Percentiles rank a stretch among this genome's conserved stretches.
Evolutionary conservation across 2,113 vertebrate species (phyloP).

Genomic region (Lethenteron camtschaticum): DNA sequence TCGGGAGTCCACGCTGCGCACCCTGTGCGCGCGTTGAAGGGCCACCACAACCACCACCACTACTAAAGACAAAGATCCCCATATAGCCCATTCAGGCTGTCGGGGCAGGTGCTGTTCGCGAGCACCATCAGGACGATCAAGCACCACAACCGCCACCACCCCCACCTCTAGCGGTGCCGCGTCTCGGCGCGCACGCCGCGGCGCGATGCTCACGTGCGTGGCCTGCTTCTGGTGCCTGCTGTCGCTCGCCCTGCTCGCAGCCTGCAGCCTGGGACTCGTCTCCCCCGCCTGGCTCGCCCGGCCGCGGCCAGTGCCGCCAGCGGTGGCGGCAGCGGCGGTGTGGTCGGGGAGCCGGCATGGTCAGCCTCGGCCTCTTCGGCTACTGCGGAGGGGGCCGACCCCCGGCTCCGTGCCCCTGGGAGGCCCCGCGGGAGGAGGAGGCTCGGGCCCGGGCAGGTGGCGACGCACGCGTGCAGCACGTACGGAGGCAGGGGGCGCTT

Average conservation of each 20-base stretch:
- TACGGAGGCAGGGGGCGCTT: slow-evolving; percentile 42
- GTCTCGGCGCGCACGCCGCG: no score
- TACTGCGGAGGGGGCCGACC: slow-evolving; percentile 23
- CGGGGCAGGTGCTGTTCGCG: no score
- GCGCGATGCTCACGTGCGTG: slow-evolving; percentile 47
- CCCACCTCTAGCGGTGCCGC: no score
- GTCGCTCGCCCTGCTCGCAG: slow-evolving; percentile 41
- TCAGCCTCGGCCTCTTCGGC: slow-evolving; percentile 55
- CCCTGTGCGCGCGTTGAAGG: no score
- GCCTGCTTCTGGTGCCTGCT: slow-evolving; percentile 60
- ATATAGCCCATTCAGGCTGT: no score
- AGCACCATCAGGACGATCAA: no score
- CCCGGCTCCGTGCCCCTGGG: slow-evolving; percentile 22
- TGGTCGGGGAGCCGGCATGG: slow-evolving; percentile 24
- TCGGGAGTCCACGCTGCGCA: no score
- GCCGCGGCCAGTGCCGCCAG: slow-evolving; percentile 16
- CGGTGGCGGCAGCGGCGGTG: no score
- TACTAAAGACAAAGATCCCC: no score
- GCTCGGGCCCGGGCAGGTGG: slow-evolving; percentile 13
- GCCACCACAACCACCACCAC: no score
- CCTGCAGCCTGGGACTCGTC: slow-evolving; percentile 51
- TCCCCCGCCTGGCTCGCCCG: slow-evolving; percentile 55
- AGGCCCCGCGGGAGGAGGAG: no score
- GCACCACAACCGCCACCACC: no score
- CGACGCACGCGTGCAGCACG: slow-evolving; percentile 38